Evolutionary conservation across 2,113 vertebrate genomes (phyloP), one percentile per base, ranked within the genome.

Genomic region (Lonchura striata): DNA sequence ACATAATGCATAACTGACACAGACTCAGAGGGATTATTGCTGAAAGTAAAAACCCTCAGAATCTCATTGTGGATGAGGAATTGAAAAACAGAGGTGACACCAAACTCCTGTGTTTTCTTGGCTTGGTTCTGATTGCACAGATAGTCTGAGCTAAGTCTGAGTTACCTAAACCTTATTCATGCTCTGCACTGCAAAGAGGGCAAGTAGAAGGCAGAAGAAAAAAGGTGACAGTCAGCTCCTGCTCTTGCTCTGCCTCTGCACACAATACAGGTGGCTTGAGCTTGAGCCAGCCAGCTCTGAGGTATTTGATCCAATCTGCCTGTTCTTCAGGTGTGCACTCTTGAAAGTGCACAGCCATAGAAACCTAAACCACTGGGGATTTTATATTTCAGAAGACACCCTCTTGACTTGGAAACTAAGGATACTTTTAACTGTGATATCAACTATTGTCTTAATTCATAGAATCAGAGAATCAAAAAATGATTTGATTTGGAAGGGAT

Each of bases 241-340:
- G 35, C 35, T 88, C 11, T 70, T 66, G 15, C 37, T 84, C 37
- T 86, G 8, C 42, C 5, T 46, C 17, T 78, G 39, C 13, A 49
- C 20, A 53, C 8, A 33, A 9, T 9, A n/a, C 3, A 28, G 20
- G 18, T 79, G 7, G 9, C 60, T 13, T 1, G 7, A 79, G 4
- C 10, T 35, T 31, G 6, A 86, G 24, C 13, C 28, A 60, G 9
- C 7, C 42, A 23, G 1, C 9, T 10, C 16, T 52, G 39, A 64
- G 41, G 2, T 71, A 4, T 79, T 52, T 41, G 33, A 53, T 35
- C 31, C 28, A 60, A 22, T 39, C 19, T 56, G 19, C 21, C 9
- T 10, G 3, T 37, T 16, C 10, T 24, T 27, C 41, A 44, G 37
- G 7, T 76, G 4, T 28, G 20, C 0, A 0, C 11, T 60, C 33